Evolutionary conservation across 2,797 vertebrate species (phyloP), one percentile per base, ranked within the genome.

Genomic region (Pangasius mekongensis): DNA sequence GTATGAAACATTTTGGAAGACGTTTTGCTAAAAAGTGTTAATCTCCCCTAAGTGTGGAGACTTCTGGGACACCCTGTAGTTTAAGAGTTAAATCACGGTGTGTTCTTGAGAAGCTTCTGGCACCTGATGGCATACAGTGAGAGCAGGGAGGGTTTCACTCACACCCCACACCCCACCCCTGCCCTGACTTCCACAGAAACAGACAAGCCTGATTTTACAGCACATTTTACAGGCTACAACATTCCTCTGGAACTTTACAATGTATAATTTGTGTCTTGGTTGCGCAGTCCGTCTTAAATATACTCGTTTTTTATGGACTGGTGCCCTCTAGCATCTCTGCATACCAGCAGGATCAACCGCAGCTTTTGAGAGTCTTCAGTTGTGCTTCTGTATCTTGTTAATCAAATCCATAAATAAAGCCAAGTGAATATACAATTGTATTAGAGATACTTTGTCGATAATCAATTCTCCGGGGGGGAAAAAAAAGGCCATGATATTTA

Each of bases 211-310:
- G 54, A 78, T 88, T 87, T 89, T 77, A 83, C 73, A 64, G 60
- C 82, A 30, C 24, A 22, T 54, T 76, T 84, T 76, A 86, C 58
- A 86, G 69, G 67, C 88, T 56, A 43, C 22, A 56, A 83, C 69
- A 88, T 88, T 88, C 56, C 43, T 9, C 49, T 88, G 84, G 67
- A 82, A 88, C 76, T 81, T 71, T 82, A 91, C 56, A 67, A 86
- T 81, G 58, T 85, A 71, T 90, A 86, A 86, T 89, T 86, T 85
- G 83, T 84, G 90, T 74, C 81, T 66, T 84, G 60, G 11, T 20
- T 16, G 80, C 33, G 47, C 47, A 43, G 36, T 64, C 67, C 22
- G 56, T 74, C 84, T 85, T 69, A 80, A 85, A 80, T 73, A 60
- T 1, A 11, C 13, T 54, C 2, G 4, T 24, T 73, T 27, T 88